Base-by-base conservation (phyloP, 2,888 invertebrate genomes). In the Leptogaster cylindrica region DNA sequence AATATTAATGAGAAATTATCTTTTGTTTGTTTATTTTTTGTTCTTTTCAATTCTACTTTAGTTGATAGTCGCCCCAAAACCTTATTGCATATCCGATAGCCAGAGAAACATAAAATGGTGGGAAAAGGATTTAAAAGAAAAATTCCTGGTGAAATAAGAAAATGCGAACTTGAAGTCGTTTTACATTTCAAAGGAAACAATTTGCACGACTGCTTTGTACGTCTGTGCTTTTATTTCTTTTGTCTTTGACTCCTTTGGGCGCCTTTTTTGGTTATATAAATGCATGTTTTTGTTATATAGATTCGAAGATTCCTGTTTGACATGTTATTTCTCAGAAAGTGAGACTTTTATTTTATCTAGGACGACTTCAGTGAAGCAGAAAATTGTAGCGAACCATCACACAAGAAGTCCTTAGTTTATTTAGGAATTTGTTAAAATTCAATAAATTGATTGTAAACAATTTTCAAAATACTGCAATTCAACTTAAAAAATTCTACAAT, bases 1-100 rank as follows among this genome's bases (percentile, higher is more conserved):
- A 64, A 64, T 64, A 64, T 64, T 64, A 64, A 64, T 64, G 64
- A 64, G 64, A 64, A 64, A 64, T 64, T 64, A 64, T 64, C 64
- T 64, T 64, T 64, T 64, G 64, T 61, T 61, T 48, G 64, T 64
- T 64, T 64, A 48, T 36, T 46, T 52, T 64, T 46, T 64, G 64
- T 33, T 20, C 48, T 31, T 64, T 46, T 48, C 7, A 25, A 14
- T 48, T 23, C 8, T 16, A 36, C 20, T 6, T 1, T 16, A 55
- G 27, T 3, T 16, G 25, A 1, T 16, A 23, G 14, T 10, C 51
- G 10, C 14, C 6, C 41, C 27, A 14, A 2, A n/a, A 27, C 44
- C 44, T 44, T 16, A 2, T 16, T 44, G 44, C 61, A 61, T 44
- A 41, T 28, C 44, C 44, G 18, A 27, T n/a, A 14, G 2, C 16